Conservation (phyloP, 2,113 vertebrate species). For the Gymnorhina tibicen region DNA sequence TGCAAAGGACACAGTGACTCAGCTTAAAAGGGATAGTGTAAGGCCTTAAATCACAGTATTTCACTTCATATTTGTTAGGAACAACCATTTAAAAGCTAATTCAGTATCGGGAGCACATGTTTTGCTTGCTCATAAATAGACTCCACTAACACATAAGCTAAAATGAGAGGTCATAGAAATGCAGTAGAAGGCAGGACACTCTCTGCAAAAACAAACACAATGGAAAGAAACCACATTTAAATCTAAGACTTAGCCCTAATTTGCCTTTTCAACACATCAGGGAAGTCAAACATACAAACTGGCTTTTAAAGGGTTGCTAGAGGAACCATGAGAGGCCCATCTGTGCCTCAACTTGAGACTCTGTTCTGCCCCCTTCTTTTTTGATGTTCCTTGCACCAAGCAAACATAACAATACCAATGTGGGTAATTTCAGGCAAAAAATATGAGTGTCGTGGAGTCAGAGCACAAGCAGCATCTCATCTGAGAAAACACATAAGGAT, state of each 20-base stretch:
- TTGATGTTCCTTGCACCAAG: neutral
- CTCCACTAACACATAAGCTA: neutral
- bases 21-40: neutral
- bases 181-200: neutral
- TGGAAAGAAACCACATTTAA: neutral
- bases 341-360: neutral
- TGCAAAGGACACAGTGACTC: neutral
- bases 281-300: neutral
- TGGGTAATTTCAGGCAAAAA: neutral
- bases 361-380: neutral
- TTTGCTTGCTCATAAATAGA: neutral
- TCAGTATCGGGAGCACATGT: neutral
- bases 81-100: neutral
- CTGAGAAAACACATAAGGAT: neutral
- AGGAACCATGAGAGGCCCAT: neutral
- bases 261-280: neutral
- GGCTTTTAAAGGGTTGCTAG: neutral
- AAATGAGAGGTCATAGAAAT: neutral
- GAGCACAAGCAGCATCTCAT: neutral
- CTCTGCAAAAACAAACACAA: neutral
- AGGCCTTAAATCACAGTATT: neutral
- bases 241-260: neutral
- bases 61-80: neutral
- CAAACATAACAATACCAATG: neutral
- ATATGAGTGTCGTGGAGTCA: neutral